Evolutionary conservation across 2,797 vertebrate species (phyloP), one percentile per base, ranked within the genome.

Genomic region (Hippoglossus hippoglossus): DNA sequence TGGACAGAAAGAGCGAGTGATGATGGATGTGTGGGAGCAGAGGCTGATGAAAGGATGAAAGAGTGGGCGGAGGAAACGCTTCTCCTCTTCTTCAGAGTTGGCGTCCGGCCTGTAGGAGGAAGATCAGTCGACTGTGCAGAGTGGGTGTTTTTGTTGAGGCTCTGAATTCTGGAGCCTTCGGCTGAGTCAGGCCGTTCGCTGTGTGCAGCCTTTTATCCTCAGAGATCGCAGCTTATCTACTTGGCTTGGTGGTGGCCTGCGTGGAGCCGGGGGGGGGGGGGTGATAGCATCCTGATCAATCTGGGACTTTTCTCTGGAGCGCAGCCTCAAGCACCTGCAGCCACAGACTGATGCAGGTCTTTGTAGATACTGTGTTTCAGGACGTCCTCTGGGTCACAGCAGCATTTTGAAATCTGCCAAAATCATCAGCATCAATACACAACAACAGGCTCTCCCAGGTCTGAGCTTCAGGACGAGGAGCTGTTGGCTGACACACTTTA

Each of bases 381-480:
- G 70, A 47, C 28, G 58, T 62, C 71, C 68, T 69, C 53, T 57
- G 65, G 80, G 70, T 79, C 73, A 65, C 46, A 53, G 61, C 25
- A 62, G 36, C 39, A 57, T 74, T 39, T 62, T 73, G 56, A 82
- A 78, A 75, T 68, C 68, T 77, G 77, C 31, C 83, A 79, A 71
- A 54, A 59, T 67, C 44, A 69, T 63, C 77, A 67, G 36, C 63
- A 67, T 68, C 74, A 73, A 31, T 12, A 49, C 51, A 69, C 55
- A 72, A 50, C 26, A 63, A 57, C 46, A 2, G 12, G 46, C 24
- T 63, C 64, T 22, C 2, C 3, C 61, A 2, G 28, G 41, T 47
- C 60, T 4, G 1, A 8, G 16, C 25, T 55, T 69, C 62, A 56
- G 50, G 49, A 47, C 19, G 56, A 12, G 34, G 44, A 13, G 41